These are phyloP conservation scores for Caiman crocodilus DNA, from an alignment of 2,797 vertebrate species.

Conservation along the genomic window DNA sequence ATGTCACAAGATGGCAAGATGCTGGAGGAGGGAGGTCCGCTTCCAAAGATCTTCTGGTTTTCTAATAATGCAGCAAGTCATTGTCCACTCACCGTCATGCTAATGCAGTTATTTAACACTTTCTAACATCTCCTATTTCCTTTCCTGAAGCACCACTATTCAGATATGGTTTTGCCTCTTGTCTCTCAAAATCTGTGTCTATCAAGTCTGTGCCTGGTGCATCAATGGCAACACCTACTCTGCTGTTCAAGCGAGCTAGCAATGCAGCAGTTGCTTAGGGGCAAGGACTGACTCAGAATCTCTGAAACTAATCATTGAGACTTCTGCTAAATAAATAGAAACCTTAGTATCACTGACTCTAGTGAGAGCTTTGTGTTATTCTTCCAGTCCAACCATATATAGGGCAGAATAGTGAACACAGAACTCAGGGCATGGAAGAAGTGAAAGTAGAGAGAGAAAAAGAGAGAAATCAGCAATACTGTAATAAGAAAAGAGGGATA, in stretches of 20 bases:
- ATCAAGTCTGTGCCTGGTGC: constrained; percentile 52
- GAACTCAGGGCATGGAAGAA: not conserved
- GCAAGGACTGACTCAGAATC: constrained; percentile 74
- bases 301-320: constrained; percentile 61
- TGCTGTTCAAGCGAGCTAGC: constrained; percentile 56
- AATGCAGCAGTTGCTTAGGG: constrained; percentile 45
- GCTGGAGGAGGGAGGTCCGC: not conserved
- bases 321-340: constrained; percentile 61
- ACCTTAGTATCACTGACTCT: constrained; percentile 60
- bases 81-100: not conserved
- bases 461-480: constrained; percentile 19
- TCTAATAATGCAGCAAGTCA: constrained; percentile 15
- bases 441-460: not conserved
- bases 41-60: not conserved
- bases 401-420: constrained; percentile 34
- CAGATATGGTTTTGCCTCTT: constrained; percentile 8
- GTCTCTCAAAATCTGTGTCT: constrained; percentile 22
- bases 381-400: constrained; percentile 34
- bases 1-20: not conserved
- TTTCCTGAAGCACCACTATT: constrained; percentile 21
- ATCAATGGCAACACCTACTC: constrained; percentile 56
- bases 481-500: constrained; percentile 30
- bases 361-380: constrained; percentile 43
- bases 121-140: not conserved
- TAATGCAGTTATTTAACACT: not conserved